Conservation (phyloP, 2,888 invertebrate genomes). For the Aricia artaxerxes region DNA sequence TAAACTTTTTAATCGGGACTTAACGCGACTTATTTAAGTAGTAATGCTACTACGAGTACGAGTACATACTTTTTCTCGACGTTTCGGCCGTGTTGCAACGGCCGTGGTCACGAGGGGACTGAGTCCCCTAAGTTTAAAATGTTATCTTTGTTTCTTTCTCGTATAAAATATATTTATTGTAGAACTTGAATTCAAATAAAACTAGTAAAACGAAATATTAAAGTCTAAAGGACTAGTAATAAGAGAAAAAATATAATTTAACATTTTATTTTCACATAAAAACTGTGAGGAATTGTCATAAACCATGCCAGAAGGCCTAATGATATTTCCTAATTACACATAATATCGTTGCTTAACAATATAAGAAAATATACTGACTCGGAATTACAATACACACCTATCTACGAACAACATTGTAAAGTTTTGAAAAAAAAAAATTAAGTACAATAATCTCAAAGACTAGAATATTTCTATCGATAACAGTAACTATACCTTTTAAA, state of each 20-base stretch:
- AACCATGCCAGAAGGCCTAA: neutral
- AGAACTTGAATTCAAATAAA: neutral
- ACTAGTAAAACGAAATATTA: neutral
- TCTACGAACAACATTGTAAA: constrained; percentile 1
- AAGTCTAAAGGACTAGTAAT: neutral
- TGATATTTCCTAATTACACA: constrained; percentile 6
- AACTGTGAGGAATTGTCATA: constrained; percentile 14
- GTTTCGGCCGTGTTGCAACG: too few species aligned
- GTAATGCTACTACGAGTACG: too few species aligned
- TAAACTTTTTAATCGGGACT: too few species aligned
- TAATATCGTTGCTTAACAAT: constrained; percentile 1
- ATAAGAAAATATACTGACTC: constrained; percentile 26
- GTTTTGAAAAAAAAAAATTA: constrained; percentile 42
- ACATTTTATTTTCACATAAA: constrained; percentile 46
- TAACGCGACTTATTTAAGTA: too few species aligned
- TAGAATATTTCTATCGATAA: constrained; percentile 54
- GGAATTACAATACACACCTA: constrained; percentile 1
- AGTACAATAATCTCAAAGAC: constrained; percentile 67
- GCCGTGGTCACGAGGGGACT: too few species aligned
- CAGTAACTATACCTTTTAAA: too few species aligned
- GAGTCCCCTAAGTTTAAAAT: too few species aligned
- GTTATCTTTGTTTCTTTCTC: too few species aligned
- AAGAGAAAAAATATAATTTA: constrained; percentile 36
- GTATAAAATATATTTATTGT: too few species aligned
- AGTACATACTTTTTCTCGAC: too few species aligned